A percentile compares a stretch with the other conserved stretches of the same genome.
Evolutionary conservation across 2,888 invertebrate species (phyloP).

Genomic region (Andrena flavipes): DNA sequence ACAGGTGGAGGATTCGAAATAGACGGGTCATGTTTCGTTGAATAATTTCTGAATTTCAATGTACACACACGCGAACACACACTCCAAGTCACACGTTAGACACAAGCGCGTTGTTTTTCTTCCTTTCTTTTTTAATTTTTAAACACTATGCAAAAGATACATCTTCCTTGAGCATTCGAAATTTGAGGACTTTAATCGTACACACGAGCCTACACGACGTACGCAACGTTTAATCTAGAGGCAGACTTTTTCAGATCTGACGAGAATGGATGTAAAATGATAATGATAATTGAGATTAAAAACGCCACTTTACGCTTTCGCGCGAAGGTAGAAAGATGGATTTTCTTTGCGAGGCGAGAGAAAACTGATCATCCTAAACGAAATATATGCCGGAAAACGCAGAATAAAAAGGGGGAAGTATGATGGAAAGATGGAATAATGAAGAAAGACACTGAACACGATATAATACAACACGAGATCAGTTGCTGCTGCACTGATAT

Average conservation of each 20-base stretch:
- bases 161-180: constrained; percentile 40
- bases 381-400: constrained; percentile 53
- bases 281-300: constrained; percentile 59
- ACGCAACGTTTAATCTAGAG: constrained; percentile 49
- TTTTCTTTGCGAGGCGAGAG: constrained; percentile 72
- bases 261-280: constrained; percentile 53
- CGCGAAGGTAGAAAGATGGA: constrained; percentile 67
- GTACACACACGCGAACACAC: constrained; percentile 12
- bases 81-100: no score
- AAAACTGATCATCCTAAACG: constrained; percentile 72
- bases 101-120: no score
- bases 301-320: constrained; percentile 76
- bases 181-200: constrained; percentile 29
- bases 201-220: constrained; percentile 17
- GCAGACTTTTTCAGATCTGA: constrained; percentile 64
- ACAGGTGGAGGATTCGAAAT: constrained; percentile 16
- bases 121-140: no score
- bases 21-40: constrained; percentile 44
- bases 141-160: background rate
- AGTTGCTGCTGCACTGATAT: constrained; percentile 76
- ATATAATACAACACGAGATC: constrained; percentile 66
- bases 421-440: constrained; percentile 46
- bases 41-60: constrained; percentile 40
- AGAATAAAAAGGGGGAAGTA: constrained; percentile 57
- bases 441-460: constrained; percentile 57